Evolutionary conservation across 2,113 vertebrate species (phyloP).

Genomic region (Baryphthengus martii): DNA sequence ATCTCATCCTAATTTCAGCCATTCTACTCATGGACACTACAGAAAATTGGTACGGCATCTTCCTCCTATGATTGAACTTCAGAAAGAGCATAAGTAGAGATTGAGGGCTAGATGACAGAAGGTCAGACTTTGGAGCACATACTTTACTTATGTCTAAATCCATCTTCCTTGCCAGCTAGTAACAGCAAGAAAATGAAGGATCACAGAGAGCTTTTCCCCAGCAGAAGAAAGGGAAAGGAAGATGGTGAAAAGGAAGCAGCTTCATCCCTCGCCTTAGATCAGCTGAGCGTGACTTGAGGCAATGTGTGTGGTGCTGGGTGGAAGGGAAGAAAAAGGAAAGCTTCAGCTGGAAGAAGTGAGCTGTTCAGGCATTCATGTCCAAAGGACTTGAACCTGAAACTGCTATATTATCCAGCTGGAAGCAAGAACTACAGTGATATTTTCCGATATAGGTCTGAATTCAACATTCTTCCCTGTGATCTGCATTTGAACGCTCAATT

Average conservation of each 20-base stretch:
- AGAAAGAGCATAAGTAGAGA: neutral
- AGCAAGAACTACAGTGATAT: neutral
- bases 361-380: neutral
- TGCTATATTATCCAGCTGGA: neutral
- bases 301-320: neutral
- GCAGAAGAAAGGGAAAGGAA: neutral
- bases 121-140: neutral
- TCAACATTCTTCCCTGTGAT: neutral
- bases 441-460: neutral
- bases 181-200: neutral
- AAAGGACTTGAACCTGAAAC: neutral
- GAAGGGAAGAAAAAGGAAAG: neutral
- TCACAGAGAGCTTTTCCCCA: neutral
- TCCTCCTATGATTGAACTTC: neutral
- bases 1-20: neutral
- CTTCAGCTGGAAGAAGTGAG: neutral
- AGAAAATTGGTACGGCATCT: neutral
- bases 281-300: neutral
- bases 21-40: neutral
- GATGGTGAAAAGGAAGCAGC: neutral
- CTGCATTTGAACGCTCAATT: neutral
- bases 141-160: neutral
- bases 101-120: neutral
- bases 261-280: neutral
- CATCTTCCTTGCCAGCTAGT: neutral